Evolutionary conservation across 2,797 vertebrate species (phyloP).

Genomic region (Adelosebastes latens): DNA sequence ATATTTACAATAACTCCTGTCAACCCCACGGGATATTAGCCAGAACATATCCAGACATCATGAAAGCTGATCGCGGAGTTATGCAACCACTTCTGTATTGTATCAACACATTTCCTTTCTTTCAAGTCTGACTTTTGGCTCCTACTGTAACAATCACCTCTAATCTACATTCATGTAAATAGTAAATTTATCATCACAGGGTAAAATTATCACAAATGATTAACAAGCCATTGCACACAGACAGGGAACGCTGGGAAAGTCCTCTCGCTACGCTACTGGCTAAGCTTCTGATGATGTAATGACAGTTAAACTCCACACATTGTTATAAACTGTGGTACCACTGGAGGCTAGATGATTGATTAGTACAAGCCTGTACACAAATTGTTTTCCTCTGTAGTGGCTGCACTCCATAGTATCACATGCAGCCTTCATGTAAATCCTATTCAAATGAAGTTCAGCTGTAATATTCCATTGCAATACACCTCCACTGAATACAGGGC

Average conservation of each 20-base stretch:
- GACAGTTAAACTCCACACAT: not conserved
- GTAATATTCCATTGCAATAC: not conserved
- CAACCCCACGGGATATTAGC: not conserved
- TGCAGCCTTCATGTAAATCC: slow-evolving; percentile 1
- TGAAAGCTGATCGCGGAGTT: slow-evolving; percentile 2
- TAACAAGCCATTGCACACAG: not conserved
- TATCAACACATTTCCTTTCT: not conserved
- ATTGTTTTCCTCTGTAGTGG: not conserved
- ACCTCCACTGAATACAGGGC: not conserved
- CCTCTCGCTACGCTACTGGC: not conserved
- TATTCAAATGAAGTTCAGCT: not conserved
- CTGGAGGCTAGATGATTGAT: not conserved
- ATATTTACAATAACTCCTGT: slow-evolving; percentile 33
- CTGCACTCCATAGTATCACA: not conserved
- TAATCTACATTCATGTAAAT: not conserved
- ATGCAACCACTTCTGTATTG: slow-evolving; percentile 5
- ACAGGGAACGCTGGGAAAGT: not conserved
- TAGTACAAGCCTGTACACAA: not conserved
- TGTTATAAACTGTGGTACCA: not conserved
- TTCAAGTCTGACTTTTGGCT: not conserved
- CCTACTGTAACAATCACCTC: not conserved
- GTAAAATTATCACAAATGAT: not conserved
- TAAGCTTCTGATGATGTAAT: not conserved
- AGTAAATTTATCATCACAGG: not conserved
- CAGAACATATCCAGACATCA: not conserved